phyloP scores from a whole-genome alignment of 2,797 vertebrate species.

The Parauchenoglanis ngamensis region DNA sequence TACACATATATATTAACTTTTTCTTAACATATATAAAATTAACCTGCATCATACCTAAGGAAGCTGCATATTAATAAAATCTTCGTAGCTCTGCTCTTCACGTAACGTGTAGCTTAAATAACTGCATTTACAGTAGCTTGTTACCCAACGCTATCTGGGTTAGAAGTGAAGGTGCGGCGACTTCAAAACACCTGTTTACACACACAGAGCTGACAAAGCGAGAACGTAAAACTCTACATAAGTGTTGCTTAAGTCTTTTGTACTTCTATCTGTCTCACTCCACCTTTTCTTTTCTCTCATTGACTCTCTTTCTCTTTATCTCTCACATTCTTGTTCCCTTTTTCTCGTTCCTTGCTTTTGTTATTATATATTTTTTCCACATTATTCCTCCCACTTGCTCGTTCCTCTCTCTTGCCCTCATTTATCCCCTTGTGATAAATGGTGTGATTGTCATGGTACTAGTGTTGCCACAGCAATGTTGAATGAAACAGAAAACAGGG shows the following conservation, averaged over 20 bases:
- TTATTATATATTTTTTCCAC: not conserved
- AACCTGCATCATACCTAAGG: not conserved
- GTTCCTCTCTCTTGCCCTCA: not conserved
- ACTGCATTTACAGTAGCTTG: not conserved
- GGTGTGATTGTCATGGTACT: not conserved
- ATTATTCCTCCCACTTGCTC: constrained; percentile 4
- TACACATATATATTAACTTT: too few species aligned
- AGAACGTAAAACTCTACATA: not conserved
- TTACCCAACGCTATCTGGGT: not conserved
- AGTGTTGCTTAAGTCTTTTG: not conserved
- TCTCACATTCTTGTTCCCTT: not conserved
- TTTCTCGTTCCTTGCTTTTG: not conserved
- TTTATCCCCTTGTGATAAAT: not conserved
- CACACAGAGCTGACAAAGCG: not conserved
- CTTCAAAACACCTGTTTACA: not conserved
- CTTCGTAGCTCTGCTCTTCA: not conserved
- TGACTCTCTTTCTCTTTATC: not conserved
- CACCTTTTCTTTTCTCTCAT: not conserved
- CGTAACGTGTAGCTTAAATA: not conserved
- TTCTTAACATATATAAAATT: too few species aligned
- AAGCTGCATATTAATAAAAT: not conserved
- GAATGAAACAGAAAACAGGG: not conserved
- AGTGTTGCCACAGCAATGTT: not conserved
- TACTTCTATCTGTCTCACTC: not conserved
- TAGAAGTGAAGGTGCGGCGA: not conserved